Evolutionary conservation across 2,888 invertebrate species (phyloP).

Genomic region (Phyllotreta cruciferae): DNA sequence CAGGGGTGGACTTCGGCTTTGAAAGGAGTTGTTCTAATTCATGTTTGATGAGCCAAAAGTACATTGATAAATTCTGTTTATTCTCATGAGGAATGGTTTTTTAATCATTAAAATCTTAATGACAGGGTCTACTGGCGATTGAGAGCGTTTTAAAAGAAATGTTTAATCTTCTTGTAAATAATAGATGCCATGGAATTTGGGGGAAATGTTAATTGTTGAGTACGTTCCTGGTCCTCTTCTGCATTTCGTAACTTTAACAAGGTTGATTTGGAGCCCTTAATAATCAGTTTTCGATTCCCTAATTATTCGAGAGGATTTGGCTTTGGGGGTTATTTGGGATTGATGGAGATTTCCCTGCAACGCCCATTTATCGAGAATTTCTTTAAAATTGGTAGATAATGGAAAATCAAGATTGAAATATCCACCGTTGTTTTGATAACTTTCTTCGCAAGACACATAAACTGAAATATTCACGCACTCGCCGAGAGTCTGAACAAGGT

Average conservation of each 20-base stretch:
- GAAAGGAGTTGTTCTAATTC: background rate
- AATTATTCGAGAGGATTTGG: slow-evolving; percentile 47
- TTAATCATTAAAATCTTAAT: no score
- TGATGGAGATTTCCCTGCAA: slow-evolving; percentile 23
- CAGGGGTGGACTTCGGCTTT: slow-evolving; percentile 11
- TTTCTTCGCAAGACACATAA: no score
- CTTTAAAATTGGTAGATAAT: slow-evolving; percentile 11
- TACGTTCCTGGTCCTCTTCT: slow-evolving; percentile 45
- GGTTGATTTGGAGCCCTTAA: slow-evolving; percentile 45
- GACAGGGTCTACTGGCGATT: no score
- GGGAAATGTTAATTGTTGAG: background rate
- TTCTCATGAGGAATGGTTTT: no score
- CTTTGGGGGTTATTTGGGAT: slow-evolving; percentile 30
- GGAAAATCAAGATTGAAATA: slow-evolving; percentile 15
- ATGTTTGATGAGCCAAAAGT: no score
- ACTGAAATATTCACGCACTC: no score
- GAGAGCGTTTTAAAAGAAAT: no score
- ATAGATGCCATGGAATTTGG: background rate
- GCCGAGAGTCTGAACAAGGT: no score
- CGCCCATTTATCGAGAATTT: slow-evolving; percentile 14
- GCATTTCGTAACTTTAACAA: slow-evolving; percentile 50
- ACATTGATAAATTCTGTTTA: no score
- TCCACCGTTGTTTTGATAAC: no score
- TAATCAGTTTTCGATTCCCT: slow-evolving; percentile 53
- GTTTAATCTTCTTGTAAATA: background rate